Base-by-base conservation (phyloP, 2,113 vertebrate genomes). In the Thalassoma bifasciatum region DNA sequence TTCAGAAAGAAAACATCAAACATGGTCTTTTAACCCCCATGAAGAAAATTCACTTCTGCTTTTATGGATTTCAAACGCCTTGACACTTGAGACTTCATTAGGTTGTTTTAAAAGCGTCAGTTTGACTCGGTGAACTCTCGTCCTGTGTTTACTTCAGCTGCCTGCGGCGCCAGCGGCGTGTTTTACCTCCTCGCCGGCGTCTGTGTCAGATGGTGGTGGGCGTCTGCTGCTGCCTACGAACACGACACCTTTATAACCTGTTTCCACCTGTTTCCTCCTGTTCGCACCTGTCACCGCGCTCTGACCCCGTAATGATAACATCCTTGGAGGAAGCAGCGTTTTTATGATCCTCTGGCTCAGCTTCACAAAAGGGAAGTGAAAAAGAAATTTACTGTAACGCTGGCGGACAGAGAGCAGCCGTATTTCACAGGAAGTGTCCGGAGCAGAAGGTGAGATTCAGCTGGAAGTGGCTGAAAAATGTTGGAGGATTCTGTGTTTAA, bases 171-270 rank as follows among this genome's bases (percentile, higher is more conserved):
- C 37, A 37, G n/a, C 7, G 3, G 2, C 14, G 34, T 34, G 38
- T 24, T 42, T 51, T 30, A 61, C 37, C 17, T 61, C 37, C 36
- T 12, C 44, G 16, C 47, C 24, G n/a, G 16, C 16, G 6, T 5
- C 10, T 4, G 8, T 81, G 58, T 30, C 19, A 66, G 47, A 66
- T n/a, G 23, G 19, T 40, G 34, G 74, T 42, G 59, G 44, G 44
- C 5, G 34, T 57, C 21, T 1, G 2, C 42, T 63, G 21, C 50
- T 63, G 37, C 68, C 42, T 14, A 54, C 54, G 21, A 57, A 30
- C 24, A 61, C 19, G 71, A 22, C 54, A 22, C 54, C 6, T 21
- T 22, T 7, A 30, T 47, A 30, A 49, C n/a, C 47, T 30, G 46
- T 64, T 21, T 23, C n/a, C n/a, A n/a, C n/a, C n/a, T n/a, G n/a